Conservation (phyloP, 2,113 vertebrate species). For the Cynoglossus semilaevis region DNA sequence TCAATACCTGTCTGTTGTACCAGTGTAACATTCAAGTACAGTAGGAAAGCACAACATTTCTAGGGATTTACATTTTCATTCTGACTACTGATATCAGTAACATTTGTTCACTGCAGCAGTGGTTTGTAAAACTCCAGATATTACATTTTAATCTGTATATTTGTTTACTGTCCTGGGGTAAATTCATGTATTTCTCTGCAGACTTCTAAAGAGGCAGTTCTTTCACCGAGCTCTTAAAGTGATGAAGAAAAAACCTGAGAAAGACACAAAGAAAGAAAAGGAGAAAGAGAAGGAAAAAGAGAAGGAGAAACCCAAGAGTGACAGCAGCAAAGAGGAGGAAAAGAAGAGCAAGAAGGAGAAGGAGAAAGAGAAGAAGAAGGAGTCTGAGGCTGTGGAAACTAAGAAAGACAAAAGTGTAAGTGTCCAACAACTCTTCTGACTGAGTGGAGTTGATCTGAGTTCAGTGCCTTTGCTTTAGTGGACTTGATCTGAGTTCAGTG, state of each 20-base stretch:
- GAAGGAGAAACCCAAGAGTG: constrained; percentile 82
- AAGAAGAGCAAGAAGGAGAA: constrained; percentile 89
- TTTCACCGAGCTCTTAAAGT: constrained; percentile 97
- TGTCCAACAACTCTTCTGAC: background rate
- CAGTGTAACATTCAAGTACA: no score
- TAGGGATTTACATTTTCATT: no score
- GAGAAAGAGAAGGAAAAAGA: constrained; percentile 85
- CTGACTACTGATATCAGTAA: no score
- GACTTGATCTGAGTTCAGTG: background rate
- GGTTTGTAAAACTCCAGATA: no score
- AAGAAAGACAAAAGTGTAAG: constrained; percentile 84
- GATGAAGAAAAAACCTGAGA: constrained; percentile 98
- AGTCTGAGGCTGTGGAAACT: constrained; percentile 59
- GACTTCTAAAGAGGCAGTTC: constrained; percentile 97
- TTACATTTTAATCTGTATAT: no score
- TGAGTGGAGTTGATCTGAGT: background rate
- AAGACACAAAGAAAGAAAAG: constrained; percentile 86
- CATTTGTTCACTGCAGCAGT: no score
- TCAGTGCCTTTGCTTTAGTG: constrained; percentile 4
- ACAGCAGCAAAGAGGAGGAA: constrained; percentile 75
- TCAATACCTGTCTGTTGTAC: background rate
- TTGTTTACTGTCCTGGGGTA: no score
- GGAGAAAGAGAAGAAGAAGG: constrained; percentile 81
- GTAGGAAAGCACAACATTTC: no score
- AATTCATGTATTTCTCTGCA: constrained; percentile 42